Conservation (phyloP, 2,113 vertebrate genomes). For the Toxotes jaculatrix region DNA sequence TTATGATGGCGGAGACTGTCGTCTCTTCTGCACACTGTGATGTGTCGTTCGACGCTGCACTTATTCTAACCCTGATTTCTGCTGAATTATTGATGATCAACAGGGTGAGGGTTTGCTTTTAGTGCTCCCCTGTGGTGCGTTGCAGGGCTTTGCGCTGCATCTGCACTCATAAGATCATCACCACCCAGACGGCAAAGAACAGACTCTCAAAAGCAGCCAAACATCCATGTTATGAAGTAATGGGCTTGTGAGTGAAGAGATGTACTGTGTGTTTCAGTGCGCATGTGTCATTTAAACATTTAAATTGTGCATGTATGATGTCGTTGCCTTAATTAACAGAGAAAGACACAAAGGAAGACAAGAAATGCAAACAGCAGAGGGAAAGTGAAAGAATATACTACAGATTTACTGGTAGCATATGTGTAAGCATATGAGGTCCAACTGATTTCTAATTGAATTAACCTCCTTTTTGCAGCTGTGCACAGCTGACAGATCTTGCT, state of each 20-base stretch:
- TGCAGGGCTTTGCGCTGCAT: constrained; percentile 65
- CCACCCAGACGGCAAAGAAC: constrained; percentile 67
- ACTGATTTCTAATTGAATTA: neutral
- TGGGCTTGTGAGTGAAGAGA: constrained; percentile 24
- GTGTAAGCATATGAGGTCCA: neutral
- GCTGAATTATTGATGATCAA: constrained; percentile 92
- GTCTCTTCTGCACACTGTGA: constrained; percentile 78
- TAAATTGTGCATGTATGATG: too few relatives aligned
- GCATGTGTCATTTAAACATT: neutral
- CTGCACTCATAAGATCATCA: constrained; percentile 86
- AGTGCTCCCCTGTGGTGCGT: constrained; percentile 84
- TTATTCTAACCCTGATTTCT: constrained; percentile 91
- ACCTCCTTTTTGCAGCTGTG: neutral
- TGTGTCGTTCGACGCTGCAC: constrained; percentile 85
- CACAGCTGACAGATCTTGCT: neutral
- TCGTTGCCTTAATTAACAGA: too few relatives aligned
- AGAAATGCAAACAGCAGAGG: neutral
- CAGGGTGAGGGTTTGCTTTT: constrained; percentile 89
- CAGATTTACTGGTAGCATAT: neutral
- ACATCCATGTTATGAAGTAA: constrained; percentile 48
- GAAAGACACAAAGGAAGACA: neutral
- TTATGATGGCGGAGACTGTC: constrained; percentile 86
- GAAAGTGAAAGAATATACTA: neutral
- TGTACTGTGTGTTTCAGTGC: neutral
- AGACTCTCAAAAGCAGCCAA: constrained; percentile 65